Evolutionary conservation across 1,140 invertebrate species (phyloP).

Genomic region (Drosophila guanche): DNA sequence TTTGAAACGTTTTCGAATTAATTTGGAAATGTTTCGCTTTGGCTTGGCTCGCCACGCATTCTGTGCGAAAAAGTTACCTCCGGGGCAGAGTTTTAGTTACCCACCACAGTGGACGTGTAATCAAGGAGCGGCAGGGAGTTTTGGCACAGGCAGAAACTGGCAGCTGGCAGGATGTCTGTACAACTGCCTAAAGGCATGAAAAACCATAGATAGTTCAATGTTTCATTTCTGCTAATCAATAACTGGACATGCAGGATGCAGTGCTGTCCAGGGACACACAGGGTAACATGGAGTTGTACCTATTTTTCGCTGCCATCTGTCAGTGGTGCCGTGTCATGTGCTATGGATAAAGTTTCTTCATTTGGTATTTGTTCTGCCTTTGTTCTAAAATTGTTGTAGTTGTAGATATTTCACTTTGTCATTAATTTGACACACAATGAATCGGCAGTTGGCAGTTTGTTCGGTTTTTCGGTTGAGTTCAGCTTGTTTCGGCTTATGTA

Average conservation of each 20-base stretch:
- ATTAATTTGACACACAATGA: slow-evolving; percentile 74
- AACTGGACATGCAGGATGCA: too few species aligned
- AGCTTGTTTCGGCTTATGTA: not conserved
- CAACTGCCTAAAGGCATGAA: too few species aligned
- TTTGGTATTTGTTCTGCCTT: slow-evolving; percentile 7
- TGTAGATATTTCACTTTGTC: slow-evolving; percentile 47
- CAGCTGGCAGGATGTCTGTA: too few species aligned
- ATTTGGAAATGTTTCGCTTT: slow-evolving; percentile 4
- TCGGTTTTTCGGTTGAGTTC: slow-evolving; percentile 22
- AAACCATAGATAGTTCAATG: too few species aligned
- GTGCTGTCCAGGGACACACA: not conserved
- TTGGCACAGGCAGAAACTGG: too few species aligned
- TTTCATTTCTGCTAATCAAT: too few species aligned
- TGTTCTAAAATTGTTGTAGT: slow-evolving; percentile 7
- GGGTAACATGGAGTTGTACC: slow-evolving; percentile 20
- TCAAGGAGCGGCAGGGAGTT: too few species aligned
- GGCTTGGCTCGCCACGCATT: slow-evolving; percentile 26
- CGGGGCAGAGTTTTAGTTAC: not conserved
- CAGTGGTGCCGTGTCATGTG: slow-evolving; percentile 43
- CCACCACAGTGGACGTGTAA: not conserved
- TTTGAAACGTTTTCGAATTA: slow-evolving; percentile 36
- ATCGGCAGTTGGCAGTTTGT: slow-evolving; percentile 47
- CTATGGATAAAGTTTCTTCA: slow-evolving; percentile 15
- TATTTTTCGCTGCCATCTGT: not conserved
- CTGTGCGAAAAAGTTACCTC: slow-evolving; percentile 18